Evolutionary conservation across 2,113 vertebrate species (phyloP).

Genomic region (Athene cunicularia): DNA sequence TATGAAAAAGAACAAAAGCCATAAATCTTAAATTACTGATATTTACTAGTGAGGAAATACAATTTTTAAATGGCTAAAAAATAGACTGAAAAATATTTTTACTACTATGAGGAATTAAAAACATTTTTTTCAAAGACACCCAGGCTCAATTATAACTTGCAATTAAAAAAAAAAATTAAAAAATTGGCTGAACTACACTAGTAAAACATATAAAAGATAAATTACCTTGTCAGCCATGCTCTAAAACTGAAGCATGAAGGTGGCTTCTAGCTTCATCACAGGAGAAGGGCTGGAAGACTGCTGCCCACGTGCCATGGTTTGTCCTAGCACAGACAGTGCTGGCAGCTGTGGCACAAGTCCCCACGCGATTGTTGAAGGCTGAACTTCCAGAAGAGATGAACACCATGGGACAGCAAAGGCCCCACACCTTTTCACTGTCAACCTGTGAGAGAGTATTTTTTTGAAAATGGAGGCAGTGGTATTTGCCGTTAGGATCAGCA

Average conservation of each 20-base stretch:
- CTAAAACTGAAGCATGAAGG: neutral
- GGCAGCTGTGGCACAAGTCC: neutral
- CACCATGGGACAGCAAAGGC: neutral
- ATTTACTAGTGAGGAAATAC: neutral
- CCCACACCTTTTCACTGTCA: neutral
- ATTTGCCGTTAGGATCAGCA: neutral
- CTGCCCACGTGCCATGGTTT: fast-evolving
- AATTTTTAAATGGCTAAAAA: neutral
- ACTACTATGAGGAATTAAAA: neutral
- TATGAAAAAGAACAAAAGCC: neutral
- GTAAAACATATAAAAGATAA: neutral
- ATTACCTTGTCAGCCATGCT: neutral
- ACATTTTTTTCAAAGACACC: neutral
- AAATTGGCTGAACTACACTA: neutral
- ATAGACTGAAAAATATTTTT: neutral
- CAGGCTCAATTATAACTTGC: neutral
- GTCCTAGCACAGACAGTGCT: neutral
- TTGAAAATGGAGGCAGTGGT: fast-evolving
- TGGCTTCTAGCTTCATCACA: neutral
- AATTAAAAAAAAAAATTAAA: neutral
- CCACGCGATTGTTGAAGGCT: fast-evolving
- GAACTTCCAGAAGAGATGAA: neutral
- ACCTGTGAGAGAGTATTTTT: neutral
- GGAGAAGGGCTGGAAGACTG: neutral
- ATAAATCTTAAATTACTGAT: neutral